Conservation (phyloP, 2,888 invertebrate genomes). For the Diarsia mendica region DNA sequence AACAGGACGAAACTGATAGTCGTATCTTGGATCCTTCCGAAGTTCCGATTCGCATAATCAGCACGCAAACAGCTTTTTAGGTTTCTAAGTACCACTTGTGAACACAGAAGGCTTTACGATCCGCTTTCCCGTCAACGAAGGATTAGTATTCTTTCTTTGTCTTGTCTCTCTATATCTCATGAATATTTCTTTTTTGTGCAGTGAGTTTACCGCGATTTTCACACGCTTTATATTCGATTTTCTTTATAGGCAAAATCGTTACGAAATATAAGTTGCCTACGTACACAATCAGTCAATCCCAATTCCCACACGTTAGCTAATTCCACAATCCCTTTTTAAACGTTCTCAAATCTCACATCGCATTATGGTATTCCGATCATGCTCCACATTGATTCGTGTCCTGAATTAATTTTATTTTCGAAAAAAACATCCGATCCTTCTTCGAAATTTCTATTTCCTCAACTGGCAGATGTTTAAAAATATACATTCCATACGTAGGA, state of each 20-base stretch:
- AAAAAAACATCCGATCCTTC: constrained; percentile 1
- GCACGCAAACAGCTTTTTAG: constrained; percentile 24
- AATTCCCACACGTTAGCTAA: background rate
- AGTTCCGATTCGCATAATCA: constrained; percentile 38
- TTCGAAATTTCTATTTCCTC: constrained; percentile 27
- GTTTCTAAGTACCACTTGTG: constrained; percentile 43
- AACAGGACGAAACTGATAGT: constrained; percentile 56
- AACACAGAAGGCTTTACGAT: constrained; percentile 31
- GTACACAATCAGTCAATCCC: background rate
- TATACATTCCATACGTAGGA: constrained; percentile 49
- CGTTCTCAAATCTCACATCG: constrained; percentile 5
- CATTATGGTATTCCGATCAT: constrained; percentile 22
- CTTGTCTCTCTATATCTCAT: constrained; percentile 44
- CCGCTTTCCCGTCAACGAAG: constrained; percentile 50
- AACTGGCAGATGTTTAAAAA: constrained; percentile 21
- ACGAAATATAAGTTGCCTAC: background rate
- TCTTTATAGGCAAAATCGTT: background rate
- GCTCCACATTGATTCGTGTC: constrained; percentile 2
- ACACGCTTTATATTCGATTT: constrained; percentile 25
- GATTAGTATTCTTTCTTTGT: constrained; percentile 63
- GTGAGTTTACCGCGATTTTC: constrained; percentile 47
- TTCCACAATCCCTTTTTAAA: constrained; percentile 15
- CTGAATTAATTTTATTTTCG: constrained; percentile 27
- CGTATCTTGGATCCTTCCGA: constrained; percentile 56
- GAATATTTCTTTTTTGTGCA: constrained; percentile 57